These are phyloP conservation scores for Papilio aristodemus DNA, from an alignment of 1,140 invertebrate species.

Conservation along the genomic window DNA sequence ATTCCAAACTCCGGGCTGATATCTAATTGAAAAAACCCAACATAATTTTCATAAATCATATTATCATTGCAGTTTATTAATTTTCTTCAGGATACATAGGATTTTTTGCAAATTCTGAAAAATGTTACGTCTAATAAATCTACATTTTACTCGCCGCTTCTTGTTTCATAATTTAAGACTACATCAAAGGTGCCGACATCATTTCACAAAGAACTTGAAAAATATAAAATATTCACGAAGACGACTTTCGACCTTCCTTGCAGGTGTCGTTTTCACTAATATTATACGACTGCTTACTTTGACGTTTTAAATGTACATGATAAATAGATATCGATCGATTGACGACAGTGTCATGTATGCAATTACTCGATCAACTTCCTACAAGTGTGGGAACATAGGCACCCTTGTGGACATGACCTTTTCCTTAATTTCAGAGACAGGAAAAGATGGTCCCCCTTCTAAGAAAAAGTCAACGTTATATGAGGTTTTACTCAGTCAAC, in stretches of 20 bases:
- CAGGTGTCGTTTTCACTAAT: conserved; percentile 25
- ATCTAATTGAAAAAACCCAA: too few relatives aligned
- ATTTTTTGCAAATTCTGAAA: too few relatives aligned
- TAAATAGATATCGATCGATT: neutral
- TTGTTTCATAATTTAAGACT: conserved; percentile 6
- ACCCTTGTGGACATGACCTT: neutral
- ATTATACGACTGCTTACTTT: neutral
- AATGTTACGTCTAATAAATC: neutral
- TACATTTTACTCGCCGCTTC: neutral
- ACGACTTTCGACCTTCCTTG: conserved; percentile 1
- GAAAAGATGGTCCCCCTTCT: too few relatives aligned
- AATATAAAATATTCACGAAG: conserved; percentile 17
- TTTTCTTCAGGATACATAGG: too few relatives aligned
- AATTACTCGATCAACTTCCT: neutral
- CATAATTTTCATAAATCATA: too few relatives aligned
- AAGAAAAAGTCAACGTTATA: too few relatives aligned
- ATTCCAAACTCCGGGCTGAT: too few relatives aligned
- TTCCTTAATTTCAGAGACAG: too few relatives aligned
- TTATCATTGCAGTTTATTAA: too few relatives aligned
- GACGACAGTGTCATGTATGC: neutral
- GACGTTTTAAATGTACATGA: neutral
- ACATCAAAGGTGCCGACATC: neutral
- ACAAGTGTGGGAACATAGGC: neutral
- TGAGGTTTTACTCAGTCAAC: too few relatives aligned
- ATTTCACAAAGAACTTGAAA: conserved; percentile 2